Evolutionary conservation across 2,888 invertebrate genomes (phyloP), one percentile per base, ranked within the genome.

Genomic region (Drosophila greeni): DNA sequence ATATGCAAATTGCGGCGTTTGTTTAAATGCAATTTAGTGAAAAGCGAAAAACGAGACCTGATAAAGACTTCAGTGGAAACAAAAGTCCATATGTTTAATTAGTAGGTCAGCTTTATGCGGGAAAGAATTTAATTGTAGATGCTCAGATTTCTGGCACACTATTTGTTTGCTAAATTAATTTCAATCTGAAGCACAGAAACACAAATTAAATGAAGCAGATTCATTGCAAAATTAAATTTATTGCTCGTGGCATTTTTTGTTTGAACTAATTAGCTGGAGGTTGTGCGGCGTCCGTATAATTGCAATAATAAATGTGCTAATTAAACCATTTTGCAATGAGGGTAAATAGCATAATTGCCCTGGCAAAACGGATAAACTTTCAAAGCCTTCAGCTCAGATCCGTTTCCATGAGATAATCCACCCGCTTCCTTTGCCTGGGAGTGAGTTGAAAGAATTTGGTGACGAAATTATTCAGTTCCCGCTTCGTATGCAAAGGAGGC

Each of bases 401-500:
- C 1, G 56, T 70, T 34, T 58, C 53, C 74, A 76, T 64, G 11
- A 82, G 51, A 18, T 47, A 66, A 11, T 76, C 18, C 26, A 76
- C 23, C 1, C 79, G 79, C 14, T 29, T 34, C 29, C 54, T 66
- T 33, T 73, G 14, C 0, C 16, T 36, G 3, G 60, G 42, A 7
- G 37, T 14, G 9, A 82, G 26, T 34, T 75, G 66, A 20, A 78
- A 82, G 64, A 78, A 76, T 6, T 42, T 53, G 2, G 7, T 33
- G 3, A 45, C 58, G 37, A 67, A 79, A 2, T 34, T 20, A 0
- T 62, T 31, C 26, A 82, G n/a, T 40, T 76, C 76, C 7, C 23
- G 18, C 23, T 47, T 60, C 5, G 79, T 58, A 34, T 76, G 82
- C 45, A 76, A 43, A 1, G 76, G 76, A 0, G 82, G 76, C 76